phyloP scores from a whole-genome alignment of 2,797 vertebrate species.

The Numenius phaeopus region DNA sequence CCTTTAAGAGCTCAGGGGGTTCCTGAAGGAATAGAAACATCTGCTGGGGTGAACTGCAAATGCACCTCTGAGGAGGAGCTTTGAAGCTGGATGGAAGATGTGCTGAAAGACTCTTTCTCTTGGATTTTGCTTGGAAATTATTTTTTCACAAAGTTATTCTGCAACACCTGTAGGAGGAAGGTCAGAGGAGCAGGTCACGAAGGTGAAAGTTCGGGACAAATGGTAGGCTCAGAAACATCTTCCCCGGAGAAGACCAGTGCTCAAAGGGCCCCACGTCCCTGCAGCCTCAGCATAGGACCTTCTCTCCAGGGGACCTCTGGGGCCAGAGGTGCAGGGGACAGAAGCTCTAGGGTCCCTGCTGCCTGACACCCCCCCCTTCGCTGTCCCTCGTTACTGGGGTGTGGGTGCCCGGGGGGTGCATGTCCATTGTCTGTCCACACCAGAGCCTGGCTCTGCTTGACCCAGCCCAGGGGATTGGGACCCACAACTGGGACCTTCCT shows the following conservation, averaged over 20 bases:
- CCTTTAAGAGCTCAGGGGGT: background rate
- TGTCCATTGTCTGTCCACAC: accelerated
- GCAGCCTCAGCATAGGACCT: accelerated
- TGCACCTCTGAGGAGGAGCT: background rate
- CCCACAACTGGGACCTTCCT: too few relatives aligned
- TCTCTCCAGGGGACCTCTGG: accelerated
- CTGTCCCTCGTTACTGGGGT: accelerated
- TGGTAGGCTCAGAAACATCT: accelerated
- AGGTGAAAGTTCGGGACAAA: background rate
- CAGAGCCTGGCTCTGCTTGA: background rate
- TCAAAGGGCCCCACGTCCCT: accelerated
- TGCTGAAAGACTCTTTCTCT: accelerated
- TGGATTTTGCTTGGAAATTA: background rate
- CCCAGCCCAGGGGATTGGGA: background rate
- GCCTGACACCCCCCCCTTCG: background rate
- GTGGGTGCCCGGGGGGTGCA: accelerated
- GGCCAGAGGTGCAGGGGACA: too few relatives aligned
- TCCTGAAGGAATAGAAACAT: background rate
- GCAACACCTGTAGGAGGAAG: background rate
- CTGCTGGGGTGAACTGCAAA: background rate
- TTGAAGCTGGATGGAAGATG: background rate
- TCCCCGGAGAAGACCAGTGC: background rate
- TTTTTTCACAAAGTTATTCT: background rate
- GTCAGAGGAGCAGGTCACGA: background rate
- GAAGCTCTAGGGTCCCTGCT: background rate